Percentiles rank a stretch among this genome's conserved stretches.
Conservation (phyloP, 92 coral and sea anemone genomes). For the Bergia sp. region DNA sequence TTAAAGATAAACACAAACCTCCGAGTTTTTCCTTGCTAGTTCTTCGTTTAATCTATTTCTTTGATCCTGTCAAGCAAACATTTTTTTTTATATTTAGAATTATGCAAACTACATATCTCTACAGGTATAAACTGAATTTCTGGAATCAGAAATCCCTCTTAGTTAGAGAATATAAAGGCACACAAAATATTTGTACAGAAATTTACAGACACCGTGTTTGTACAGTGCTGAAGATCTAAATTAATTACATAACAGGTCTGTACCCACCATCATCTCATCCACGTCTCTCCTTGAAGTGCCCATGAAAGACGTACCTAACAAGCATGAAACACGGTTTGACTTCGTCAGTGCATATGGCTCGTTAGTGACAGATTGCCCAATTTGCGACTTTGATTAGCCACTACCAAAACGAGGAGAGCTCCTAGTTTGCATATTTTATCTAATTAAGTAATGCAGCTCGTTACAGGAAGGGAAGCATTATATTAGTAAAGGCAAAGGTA, state of each 20-base stretch:
- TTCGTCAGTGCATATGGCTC: background rate
- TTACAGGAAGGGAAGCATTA: too few species aligned
- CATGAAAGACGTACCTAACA: conserved; percentile 51
- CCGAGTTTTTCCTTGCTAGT: conserved; percentile 66
- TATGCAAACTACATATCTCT: background rate
- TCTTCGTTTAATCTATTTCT: conserved; percentile 73
- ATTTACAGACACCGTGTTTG: too few species aligned
- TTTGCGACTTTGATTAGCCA: too few species aligned
- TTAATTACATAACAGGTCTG: background rate
- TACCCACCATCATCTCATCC: conserved; percentile 60
- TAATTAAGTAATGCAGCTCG: too few species aligned
- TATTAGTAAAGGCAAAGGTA: too few species aligned
- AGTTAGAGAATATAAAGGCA: background rate
- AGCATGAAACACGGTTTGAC: background rate
- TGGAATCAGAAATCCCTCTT: too few species aligned
- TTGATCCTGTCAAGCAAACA: conserved; percentile 56
- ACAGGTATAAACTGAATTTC: background rate
- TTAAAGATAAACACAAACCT: conserved; percentile 8
- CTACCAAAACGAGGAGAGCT: too few species aligned
- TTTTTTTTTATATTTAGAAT: background rate
- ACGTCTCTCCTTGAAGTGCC: conserved; percentile 66
- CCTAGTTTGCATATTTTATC: too few species aligned
- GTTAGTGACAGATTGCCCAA: background rate
- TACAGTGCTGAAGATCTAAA: background rate
- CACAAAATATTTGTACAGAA: background rate